Base-by-base conservation (phyloP, 2,888 invertebrate genomes). In the Pyralis farinalis region DNA sequence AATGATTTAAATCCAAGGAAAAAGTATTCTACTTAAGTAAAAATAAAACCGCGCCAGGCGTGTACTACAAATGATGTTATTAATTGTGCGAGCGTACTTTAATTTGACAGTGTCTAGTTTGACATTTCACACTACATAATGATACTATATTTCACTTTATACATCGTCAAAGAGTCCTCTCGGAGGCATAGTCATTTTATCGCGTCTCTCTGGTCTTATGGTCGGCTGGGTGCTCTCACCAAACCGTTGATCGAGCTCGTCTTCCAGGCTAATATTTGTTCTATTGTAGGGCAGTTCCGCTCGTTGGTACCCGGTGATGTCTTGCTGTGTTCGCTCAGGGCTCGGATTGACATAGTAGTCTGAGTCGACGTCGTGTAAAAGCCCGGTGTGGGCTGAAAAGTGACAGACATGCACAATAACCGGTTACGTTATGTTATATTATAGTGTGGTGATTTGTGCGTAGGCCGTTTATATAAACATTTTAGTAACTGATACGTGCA, bases 91-190 rank as follows among this genome's bases (percentile, higher is more conserved):
- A n/a, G n/a, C n/a, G n/a, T n/a, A n/a, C n/a, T n/a, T n/a, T n/a
- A n/a, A n/a, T n/a, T n/a, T n/a, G n/a, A n/a, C n/a, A n/a, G n/a
- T n/a, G n/a, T n/a, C n/a, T n/a, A n/a, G n/a, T n/a, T n/a, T n/a
- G 16, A 16, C 2, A 3, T 16, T 4, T 16, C 16, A 16, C 16
- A 16, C 16, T 16, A 16, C 16, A 16, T 3, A 16, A 16, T 4
- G 3, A 16, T 4, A 16, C 16, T 16, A 16, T 4, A 40, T 29
- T 34, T 33, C 40, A 40, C 35, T 40, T 39, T 41, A 42, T 28
- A 96, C 95, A 72, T 96, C 96, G 68, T 96, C 96, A 55, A 96
- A 96, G 44, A 96, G 90, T 7, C 95, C 95, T 51, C 93, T 90
- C 0, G 95, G 96, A 0, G 95, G 94, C 45, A 92, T 91, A 0